These are phyloP conservation scores for Rhincodon typus DNA, from an alignment of 2,797 vertebrate species.

Conservation along the genomic window DNA sequence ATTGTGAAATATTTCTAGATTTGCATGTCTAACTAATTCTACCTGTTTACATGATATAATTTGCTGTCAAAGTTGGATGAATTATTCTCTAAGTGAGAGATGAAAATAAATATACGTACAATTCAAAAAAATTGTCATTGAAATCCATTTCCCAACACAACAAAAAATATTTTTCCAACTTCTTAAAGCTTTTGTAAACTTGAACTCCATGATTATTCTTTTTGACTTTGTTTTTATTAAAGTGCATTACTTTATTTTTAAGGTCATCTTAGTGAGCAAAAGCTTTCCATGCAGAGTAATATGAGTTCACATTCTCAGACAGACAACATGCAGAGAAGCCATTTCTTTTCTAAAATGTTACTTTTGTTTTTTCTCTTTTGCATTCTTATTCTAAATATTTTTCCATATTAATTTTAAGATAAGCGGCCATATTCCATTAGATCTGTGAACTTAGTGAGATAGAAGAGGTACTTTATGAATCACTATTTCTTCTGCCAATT, in stretches of 20 bases:
- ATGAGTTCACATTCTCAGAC: not conserved
- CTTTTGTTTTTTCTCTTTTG: not conserved
- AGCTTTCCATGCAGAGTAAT: not conserved
- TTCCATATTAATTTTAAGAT: not conserved
- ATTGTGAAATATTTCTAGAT: not conserved
- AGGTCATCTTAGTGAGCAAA: not conserved
- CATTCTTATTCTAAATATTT: not conserved
- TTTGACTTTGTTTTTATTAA: not conserved
- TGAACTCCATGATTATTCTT: not conserved
- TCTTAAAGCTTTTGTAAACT: not conserved
- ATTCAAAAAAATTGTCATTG: not conserved
- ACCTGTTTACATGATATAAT: not conserved
- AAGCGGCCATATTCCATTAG: not conserved
- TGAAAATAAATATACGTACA: not conserved
- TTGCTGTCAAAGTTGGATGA: not conserved
- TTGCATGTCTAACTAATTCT: not conserved
- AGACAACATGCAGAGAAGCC: not conserved
- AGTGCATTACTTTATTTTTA: not conserved
- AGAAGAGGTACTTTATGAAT: slow-evolving; percentile 18
- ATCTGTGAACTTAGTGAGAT: not conserved
- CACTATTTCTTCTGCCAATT: slow-evolving; percentile 10
- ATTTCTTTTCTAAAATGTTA: not conserved
- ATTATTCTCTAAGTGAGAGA: not conserved
- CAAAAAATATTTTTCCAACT: not conserved
- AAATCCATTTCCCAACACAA: not conserved